Conservation (phyloP, 2,888 invertebrate genomes). For the Acleris literana region DNA sequence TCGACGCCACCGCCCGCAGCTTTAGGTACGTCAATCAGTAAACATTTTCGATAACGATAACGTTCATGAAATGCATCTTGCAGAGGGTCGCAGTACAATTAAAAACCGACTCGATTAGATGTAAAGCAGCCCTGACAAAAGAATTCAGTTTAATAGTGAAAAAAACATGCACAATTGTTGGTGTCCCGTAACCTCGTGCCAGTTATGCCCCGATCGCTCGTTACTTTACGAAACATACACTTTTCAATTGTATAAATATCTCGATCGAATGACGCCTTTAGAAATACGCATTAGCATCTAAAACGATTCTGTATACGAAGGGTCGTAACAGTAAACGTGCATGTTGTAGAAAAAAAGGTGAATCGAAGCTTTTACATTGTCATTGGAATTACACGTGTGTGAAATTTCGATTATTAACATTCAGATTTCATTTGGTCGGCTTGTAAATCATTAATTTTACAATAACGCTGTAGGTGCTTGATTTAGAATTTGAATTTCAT, state of each 20-base stretch:
- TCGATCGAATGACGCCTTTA: constrained; percentile 6
- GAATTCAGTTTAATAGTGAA: background rate
- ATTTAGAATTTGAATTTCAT: too few relatives aligned
- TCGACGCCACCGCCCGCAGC: too few relatives aligned
- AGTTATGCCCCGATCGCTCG: background rate
- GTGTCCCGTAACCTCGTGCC: constrained; percentile 1
- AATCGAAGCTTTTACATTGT: background rate
- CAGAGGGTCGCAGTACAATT: too few relatives aligned
- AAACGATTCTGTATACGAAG: constrained; percentile 2
- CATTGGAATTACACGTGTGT: background rate
- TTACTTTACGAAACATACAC: constrained; percentile 1
- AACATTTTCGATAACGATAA: too few relatives aligned
- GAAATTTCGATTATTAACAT: background rate
- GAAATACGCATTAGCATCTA: constrained; percentile 7
- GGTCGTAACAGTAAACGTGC: background rate
- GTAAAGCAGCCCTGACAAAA: background rate
- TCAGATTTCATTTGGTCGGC: too few relatives aligned
- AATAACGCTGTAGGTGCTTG: too few relatives aligned
- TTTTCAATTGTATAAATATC: constrained; percentile 19
- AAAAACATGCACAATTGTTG: background rate
- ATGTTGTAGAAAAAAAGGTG: background rate
- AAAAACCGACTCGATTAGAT: too few relatives aligned
- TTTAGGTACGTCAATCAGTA: too few relatives aligned
- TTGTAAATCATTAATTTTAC: too few relatives aligned
- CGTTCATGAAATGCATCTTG: too few relatives aligned